Conservation (phyloP, 2,888 invertebrate genomes). For the Sialis fuliginosa region DNA sequence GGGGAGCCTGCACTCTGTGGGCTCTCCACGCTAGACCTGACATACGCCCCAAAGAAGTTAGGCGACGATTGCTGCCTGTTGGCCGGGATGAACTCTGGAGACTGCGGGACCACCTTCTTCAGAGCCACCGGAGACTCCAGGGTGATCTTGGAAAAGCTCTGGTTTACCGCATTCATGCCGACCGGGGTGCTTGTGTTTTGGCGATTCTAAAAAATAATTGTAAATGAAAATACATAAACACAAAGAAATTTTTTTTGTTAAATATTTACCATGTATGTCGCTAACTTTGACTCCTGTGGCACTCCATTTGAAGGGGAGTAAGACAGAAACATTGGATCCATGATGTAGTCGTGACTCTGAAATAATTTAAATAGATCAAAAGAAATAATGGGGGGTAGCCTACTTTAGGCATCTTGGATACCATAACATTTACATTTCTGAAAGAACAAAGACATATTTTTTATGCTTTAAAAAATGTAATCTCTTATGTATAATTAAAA, state of each 20-base stretch:
- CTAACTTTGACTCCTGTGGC: slow-evolving; percentile 70
- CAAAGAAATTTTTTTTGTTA: background rate
- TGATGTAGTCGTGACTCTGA: slow-evolving; percentile 16
- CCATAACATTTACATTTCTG: too few species aligned
- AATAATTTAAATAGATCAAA: too few species aligned
- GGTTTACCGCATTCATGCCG: slow-evolving; percentile 16
- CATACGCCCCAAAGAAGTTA: slow-evolving; percentile 13
- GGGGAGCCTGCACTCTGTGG: slow-evolving; percentile 24
- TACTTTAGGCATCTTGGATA: too few species aligned
- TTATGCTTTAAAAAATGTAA: background rate
- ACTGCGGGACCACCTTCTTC: slow-evolving; percentile 31
- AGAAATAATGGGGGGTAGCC: too few species aligned
- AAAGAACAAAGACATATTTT: too few species aligned
- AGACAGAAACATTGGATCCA: slow-evolving; percentile 60
- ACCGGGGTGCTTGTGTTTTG: slow-evolving; percentile 19
- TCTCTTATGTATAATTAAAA: background rate
- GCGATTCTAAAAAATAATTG: slow-evolving; percentile 15
- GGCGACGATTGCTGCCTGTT: slow-evolving; percentile 14
- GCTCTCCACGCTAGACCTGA: slow-evolving; percentile 19
- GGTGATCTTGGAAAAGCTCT: slow-evolving; percentile 19
- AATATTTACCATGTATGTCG: slow-evolving; percentile 57
- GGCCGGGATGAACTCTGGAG: slow-evolving; percentile 34
- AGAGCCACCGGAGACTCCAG: slow-evolving; percentile 20
- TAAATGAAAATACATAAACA: background rate
- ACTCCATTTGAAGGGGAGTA: slow-evolving; percentile 53